These are phyloP conservation scores for Helogale parvula DNA, from an alignment of 2,113 vertebrate genomes.

Conservation along the genomic window DNA sequence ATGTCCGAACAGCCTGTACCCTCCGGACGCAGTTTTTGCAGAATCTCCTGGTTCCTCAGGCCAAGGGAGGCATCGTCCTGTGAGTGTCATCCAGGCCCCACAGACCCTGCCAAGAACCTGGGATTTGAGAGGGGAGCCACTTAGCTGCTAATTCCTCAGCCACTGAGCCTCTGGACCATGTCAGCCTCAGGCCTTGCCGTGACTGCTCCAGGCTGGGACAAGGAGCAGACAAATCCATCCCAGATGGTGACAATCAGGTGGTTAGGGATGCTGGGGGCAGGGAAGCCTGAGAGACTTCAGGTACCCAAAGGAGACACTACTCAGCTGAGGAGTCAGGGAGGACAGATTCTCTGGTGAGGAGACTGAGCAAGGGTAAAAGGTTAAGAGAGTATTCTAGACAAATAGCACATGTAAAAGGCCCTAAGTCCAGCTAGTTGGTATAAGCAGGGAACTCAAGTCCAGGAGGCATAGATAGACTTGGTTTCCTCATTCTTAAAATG, in stretches of 20 bases:
- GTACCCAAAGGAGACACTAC: background rate
- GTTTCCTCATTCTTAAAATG: background rate
- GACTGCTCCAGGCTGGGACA: background rate
- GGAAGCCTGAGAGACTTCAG: background rate
- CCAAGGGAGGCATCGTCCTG: background rate
- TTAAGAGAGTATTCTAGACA: background rate
- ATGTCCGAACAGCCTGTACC: slow-evolving; percentile 73
- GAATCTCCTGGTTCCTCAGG: slow-evolving; percentile 65
- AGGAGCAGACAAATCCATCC: background rate
- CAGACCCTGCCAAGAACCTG: background rate
- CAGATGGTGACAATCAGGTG: background rate
- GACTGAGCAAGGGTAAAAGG: background rate
- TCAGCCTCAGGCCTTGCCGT: background rate
- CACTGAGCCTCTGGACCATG: background rate
- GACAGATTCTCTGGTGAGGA: background rate
- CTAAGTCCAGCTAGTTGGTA: background rate
- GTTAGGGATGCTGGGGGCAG: background rate
- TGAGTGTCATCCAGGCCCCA: slow-evolving; percentile 46
- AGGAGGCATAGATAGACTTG: background rate
- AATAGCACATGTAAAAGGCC: background rate
- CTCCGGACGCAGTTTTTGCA: slow-evolving; percentile 77
- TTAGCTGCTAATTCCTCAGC: background rate
- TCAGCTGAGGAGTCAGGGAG: background rate
- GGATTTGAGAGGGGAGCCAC: background rate
- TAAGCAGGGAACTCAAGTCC: background rate